A percentile compares a stretch with the other conserved stretches of the same genome.
Conservation (phyloP, 2,113 vertebrate genomes). For the Brachyistius frenatus region DNA sequence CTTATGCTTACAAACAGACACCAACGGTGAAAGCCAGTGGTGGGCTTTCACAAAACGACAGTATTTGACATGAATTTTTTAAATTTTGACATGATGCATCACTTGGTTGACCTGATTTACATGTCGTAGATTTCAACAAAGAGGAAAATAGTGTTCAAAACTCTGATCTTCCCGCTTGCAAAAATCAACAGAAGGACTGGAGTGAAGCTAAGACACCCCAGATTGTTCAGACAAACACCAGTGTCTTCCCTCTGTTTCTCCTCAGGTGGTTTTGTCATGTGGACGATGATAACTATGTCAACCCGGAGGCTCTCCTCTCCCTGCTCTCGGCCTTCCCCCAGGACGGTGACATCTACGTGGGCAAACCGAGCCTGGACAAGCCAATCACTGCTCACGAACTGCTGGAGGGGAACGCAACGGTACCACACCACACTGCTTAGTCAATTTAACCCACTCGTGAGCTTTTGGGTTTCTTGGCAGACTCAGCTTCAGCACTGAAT, state of each 20-base stretch:
- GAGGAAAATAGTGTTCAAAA: constrained; percentile 18
- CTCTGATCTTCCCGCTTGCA: not conserved
- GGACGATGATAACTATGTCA: constrained; percentile 95
- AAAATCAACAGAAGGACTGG: not conserved
- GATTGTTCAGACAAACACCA: not conserved
- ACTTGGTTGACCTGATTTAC: no score
- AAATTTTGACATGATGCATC: no score
- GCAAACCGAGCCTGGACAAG: constrained; percentile 91
- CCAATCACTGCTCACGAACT: constrained; percentile 89
- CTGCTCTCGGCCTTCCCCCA: constrained; percentile 85
- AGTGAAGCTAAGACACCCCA: not conserved
- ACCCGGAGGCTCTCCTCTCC: constrained; percentile 84
- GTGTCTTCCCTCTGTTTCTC: not conserved
- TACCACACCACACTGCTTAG: constrained; percentile 54
- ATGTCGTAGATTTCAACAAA: not conserved
- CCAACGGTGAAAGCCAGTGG: no score
- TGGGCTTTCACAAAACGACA: no score
- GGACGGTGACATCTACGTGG: constrained; percentile 87
- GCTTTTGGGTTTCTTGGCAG: not conserved
- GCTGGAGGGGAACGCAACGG: constrained; percentile 87
- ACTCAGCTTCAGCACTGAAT: not conserved
- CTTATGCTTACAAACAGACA: no score
- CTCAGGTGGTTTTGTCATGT: constrained; percentile 93
- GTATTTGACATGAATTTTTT: no score
- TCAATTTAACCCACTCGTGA: not conserved